Evolutionary conservation across 2,888 invertebrate genomes (phyloP).

Genomic region (Anorthoa munda): DNA sequence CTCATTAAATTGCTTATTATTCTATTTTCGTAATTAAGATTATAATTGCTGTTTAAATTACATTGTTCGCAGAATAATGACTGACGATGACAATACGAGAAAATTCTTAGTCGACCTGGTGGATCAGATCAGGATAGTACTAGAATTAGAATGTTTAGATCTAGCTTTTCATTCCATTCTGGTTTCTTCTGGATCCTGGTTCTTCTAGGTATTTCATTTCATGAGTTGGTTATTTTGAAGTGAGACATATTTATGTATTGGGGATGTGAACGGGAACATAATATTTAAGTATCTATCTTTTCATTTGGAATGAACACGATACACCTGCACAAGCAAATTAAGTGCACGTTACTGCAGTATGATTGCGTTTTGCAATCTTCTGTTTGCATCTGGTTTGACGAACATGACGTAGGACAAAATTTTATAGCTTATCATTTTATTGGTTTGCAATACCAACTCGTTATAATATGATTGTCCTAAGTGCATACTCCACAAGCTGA

Average conservation of each 20-base stretch:
- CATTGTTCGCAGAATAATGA: conserved; percentile 32
- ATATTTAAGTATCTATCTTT: background rate
- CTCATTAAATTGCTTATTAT: conserved; percentile 64
- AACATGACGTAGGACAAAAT: conserved; percentile 1
- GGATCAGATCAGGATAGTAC: background rate
- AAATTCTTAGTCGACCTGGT: conserved; percentile 18
- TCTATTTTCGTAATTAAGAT: conserved; percentile 48
- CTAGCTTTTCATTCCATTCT: background rate
- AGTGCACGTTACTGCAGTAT: conserved; percentile 2
- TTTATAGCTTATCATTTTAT: conserved; percentile 23
- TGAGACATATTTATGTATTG: background rate
- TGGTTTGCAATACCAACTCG: conserved; percentile 23
- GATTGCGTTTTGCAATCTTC: background rate
- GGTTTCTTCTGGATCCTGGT: background rate
- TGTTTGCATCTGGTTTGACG: conserved; percentile 12
- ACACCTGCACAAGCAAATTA: background rate
- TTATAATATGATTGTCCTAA: conserved; percentile 31
- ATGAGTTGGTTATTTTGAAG: background rate
- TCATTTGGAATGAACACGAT: background rate
- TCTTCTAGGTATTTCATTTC: background rate
- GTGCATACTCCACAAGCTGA: conserved; percentile 55
- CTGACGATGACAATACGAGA: conserved; percentile 18
- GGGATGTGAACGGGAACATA: background rate
- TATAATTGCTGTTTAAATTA: conserved; percentile 44
- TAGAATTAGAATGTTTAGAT: background rate